Evolutionary conservation across 2,113 vertebrate genomes (phyloP), one percentile per base, ranked within the genome.

Genomic region (Channa maculata): DNA sequence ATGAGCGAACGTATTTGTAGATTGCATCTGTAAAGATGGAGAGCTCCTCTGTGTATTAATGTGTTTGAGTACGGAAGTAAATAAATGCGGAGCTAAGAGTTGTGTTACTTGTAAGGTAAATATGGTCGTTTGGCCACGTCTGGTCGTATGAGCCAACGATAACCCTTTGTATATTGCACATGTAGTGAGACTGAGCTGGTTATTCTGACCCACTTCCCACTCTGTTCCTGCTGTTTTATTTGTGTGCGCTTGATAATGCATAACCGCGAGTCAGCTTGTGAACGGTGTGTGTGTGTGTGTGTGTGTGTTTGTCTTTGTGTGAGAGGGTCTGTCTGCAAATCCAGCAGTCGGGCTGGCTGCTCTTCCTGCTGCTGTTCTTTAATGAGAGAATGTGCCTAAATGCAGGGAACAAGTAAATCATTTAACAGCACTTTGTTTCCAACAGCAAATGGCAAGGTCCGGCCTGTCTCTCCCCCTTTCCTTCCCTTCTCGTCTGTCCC

Each of bases 371-470:
- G 65, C 68, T 72, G 65, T 69, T 66, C 69, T 79, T 88, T 90
- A 91, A 92, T 80, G 86, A 91, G 70, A 58, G 49, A 73, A 58
- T 72, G 84, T 83, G 80, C 68, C 70, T 65, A 57, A 77, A 86
- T 64, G 51, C 71, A 24, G 24, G 24, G 24, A 24, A 24, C 24
- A 80, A 86, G 85, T 90, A 88, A 85, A 90, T 88, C 67, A 88
- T 90, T 92, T 86, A 92, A 81, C 80, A 75, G 77, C 81, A 70
- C 81, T 89, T 91, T 83, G 84, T 91, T 84, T 88, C 81, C 66
- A 69, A 69, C 60, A 81, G 75, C 80, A 81, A 82, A 91, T 48
- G 24, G 24, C 24, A 24, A 24, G 24, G 24, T 24, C 24, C 24
- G 24, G 24, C 24, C 24, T 24, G 24, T 48, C 45, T 38, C 43